Evolutionary conservation across 2,888 invertebrate genomes (phyloP), one percentile per base, ranked within the genome.

Genomic region (Rosalia funebris): DNA sequence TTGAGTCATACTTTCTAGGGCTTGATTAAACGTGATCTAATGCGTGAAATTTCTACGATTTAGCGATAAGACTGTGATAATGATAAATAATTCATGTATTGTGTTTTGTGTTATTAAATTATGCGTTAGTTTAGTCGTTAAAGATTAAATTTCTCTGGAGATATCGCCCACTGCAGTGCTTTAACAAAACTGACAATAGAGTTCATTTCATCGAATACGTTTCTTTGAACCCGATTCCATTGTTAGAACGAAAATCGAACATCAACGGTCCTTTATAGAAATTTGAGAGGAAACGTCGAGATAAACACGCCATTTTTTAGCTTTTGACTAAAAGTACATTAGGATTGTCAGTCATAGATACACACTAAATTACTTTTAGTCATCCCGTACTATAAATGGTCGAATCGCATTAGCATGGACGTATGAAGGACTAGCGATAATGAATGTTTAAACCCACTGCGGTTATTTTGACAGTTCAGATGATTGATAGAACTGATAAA

Each of bases 401-500:
- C 31, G 53, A 31, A 39, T 31, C 39, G 42, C 42, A 53, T 41
- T 42, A 32, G 12, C 41, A 41, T 11, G 53, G 32, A 53, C 42
- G 32, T 16, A 46, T 16, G 46, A 46, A 46, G 46, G 32, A 46
- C 37, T 15, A 16, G 41, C 37, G 25, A 46, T 56, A 56, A 56
- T 56, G 56, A 56, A 56, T 56, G 45, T 25, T 37, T 25, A 44
- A 45, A 52, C 44, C 25, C 44, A 20, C 39, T 39, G 56, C 56
- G 56, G 56, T 56, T 56, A 47, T 56, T 56, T 56, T 56, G 56
- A 56, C 56, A 56, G 56, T 56, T 39, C 12, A 44, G 25, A 46
- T 56, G 56, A 56, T 56, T 47, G 56, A 56, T 56, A 56, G 56
- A 56, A 45, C 56, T 56, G 56, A 56, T 56, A 56, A 47, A 45